Percentiles rank a stretch among this genome's conserved stretches.
Conservation (phyloP, 1,140 invertebrate genomes). For the Harlomillsia oculata region DNA sequence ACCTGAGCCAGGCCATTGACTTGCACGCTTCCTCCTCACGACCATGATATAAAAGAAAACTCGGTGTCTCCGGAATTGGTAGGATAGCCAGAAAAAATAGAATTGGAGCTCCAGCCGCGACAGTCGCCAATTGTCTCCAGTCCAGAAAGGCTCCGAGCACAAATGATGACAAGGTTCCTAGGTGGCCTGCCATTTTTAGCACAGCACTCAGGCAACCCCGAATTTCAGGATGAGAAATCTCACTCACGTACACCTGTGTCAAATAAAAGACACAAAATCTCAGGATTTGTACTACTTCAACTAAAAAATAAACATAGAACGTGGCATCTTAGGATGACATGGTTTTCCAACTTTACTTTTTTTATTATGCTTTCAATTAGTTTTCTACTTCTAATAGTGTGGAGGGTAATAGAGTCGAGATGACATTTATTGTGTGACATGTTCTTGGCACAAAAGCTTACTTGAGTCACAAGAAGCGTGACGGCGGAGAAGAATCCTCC, state of each 20-base stretch:
- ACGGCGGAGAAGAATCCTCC: slow-evolving; percentile 69
- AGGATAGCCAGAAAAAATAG: slow-evolving; percentile 39
- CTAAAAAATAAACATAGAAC: too few relatives aligned
- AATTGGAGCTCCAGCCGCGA: slow-evolving; percentile 59
- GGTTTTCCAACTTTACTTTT: too few relatives aligned
- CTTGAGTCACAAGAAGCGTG: slow-evolving; percentile 67
- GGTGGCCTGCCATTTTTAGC: slow-evolving; percentile 63
- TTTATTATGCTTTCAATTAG: too few relatives aligned
- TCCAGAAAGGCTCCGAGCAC: slow-evolving; percentile 66
- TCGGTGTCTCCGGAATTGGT: slow-evolving; percentile 70
- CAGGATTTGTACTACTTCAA: too few relatives aligned
- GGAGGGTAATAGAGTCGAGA: too few relatives aligned
- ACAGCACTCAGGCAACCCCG: slow-evolving; percentile 73
- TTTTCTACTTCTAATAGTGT: too few relatives aligned
- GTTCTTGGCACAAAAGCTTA: too few relatives aligned
- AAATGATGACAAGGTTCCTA: slow-evolving; percentile 72
- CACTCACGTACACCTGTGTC: slow-evolving; percentile 71
- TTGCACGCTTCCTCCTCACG: slow-evolving; percentile 65
- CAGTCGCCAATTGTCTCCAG: slow-evolving; percentile 67
- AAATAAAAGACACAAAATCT: too few relatives aligned
- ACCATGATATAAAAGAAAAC: slow-evolving; percentile 61
- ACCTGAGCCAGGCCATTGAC: slow-evolving; percentile 63
- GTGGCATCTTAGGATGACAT: too few relatives aligned
- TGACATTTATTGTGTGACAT: too few relatives aligned
- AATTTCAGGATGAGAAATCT: slow-evolving; percentile 75